phyloP scores from a whole-genome alignment of 2,888 invertebrate species.

The Melipona bicolor region DNA sequence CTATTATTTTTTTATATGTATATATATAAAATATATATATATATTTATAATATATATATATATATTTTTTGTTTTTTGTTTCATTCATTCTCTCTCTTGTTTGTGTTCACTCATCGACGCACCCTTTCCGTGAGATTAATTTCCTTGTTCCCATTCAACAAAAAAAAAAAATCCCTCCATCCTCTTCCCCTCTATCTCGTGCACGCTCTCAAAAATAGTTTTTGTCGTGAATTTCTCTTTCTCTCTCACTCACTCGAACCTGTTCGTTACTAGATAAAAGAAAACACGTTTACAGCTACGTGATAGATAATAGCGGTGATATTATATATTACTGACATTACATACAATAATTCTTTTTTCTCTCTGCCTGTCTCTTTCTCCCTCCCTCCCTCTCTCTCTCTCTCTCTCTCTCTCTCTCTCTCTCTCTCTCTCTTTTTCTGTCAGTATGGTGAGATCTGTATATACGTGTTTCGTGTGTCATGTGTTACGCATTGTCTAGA shows the following conservation, averaged over 20 bases:
- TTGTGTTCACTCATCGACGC: conserved; percentile 30
- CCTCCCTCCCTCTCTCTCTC: no score
- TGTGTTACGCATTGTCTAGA: neutral
- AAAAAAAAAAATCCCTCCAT: neutral
- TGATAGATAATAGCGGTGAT: conserved; percentile 45
- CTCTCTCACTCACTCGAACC: conserved; percentile 38
- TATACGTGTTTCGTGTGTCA: neutral
- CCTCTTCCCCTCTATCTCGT: conserved; percentile 34
- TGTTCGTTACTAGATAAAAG: conserved; percentile 32
- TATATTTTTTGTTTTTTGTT: conserved; percentile 36
- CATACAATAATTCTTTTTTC: conserved; percentile 47
- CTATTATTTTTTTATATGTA: conserved; percentile 57
- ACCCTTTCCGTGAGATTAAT: conserved; percentile 49
- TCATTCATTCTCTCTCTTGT: conserved; percentile 32
- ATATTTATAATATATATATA: conserved; percentile 28
- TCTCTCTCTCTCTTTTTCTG: no score
- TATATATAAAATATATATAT: conserved; percentile 24
- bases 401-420: no score
- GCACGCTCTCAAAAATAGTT: conserved; percentile 62
- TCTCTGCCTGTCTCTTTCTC: no score
- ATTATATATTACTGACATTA: conserved; percentile 13
- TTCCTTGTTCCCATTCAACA: conserved; percentile 46
- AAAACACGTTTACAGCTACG: conserved; percentile 8
- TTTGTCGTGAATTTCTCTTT: conserved; percentile 32
- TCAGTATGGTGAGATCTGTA: conserved; percentile 29